Conservation (phyloP, 2,888 invertebrate genomes). For the Omphaloscelis lunosa region DNA sequence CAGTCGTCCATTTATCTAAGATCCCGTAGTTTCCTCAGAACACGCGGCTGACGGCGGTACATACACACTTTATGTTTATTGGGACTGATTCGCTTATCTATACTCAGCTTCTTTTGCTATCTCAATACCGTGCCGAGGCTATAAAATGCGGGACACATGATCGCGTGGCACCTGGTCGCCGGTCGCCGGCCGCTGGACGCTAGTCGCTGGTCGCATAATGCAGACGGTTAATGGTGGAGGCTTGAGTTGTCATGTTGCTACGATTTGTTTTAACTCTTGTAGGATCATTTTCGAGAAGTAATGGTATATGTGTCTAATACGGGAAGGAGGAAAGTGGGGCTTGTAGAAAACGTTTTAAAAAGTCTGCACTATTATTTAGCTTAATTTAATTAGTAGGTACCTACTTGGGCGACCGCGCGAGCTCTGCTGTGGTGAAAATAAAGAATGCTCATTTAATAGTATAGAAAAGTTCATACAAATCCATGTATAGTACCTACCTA, state of each 20-base stretch:
- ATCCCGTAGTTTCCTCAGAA: conserved; percentile 11
- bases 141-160: conserved; percentile 62
- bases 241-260: conserved; percentile 2
- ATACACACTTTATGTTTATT: conserved; percentile 66
- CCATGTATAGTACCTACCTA: too few relatives aligned
- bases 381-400: neutral
- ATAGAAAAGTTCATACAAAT: too few relatives aligned
- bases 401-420: too few relatives aligned
- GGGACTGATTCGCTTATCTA: conserved; percentile 68
- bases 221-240: conserved; percentile 33
- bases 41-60: conserved; percentile 51
- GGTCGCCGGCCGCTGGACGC: neutral
- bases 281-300: neutral
- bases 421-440: too few relatives aligned
- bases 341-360: neutral
- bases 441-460: too few relatives aligned
- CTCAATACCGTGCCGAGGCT: conserved; percentile 60
- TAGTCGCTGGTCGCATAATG: conserved; percentile 30
- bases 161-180: conserved; percentile 39
- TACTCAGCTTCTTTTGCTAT: conserved; percentile 68
- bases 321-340: too few relatives aligned
- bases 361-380: neutral
- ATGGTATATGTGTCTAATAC: neutral
- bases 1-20: conserved; percentile 40
- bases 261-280: conserved; percentile 1